Conservation (phyloP, 1,140 invertebrate species). For the Periplaneta americana region DNA sequence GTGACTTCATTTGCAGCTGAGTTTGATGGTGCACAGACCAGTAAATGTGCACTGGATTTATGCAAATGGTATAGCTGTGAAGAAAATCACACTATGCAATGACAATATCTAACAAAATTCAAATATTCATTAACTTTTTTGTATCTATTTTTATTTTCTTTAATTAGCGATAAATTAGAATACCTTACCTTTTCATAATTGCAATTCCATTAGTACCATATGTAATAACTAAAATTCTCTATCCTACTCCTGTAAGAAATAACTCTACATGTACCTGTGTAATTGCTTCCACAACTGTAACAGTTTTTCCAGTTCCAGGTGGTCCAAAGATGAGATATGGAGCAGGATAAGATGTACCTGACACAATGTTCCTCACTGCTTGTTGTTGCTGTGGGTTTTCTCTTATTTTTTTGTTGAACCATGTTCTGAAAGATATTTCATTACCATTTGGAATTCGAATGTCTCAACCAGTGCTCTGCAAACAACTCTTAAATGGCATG, state of each 20-base stretch:
- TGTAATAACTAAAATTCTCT: no score
- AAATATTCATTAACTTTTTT: no score
- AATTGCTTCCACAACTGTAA: constrained; percentile 68
- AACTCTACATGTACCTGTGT: constrained; percentile 54
- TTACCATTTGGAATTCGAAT: no score
- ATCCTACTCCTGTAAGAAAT: no score
- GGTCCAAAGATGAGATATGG: constrained; percentile 76
- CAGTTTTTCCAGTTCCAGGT: constrained; percentile 76
- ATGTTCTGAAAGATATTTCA: constrained; percentile 19
- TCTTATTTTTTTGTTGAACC: constrained; percentile 35
- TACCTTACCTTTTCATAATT: no score
- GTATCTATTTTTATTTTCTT: no score
- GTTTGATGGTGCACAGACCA: constrained; percentile 84
- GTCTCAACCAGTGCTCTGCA: no score
- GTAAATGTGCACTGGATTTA: constrained; percentile 55
- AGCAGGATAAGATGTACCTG: constrained; percentile 47
- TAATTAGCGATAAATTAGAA: no score
- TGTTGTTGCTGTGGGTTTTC: constrained; percentile 54
- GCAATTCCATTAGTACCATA: no score
- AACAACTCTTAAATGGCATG: no score
- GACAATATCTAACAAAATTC: no score
- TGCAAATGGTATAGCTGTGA: constrained; percentile 22
- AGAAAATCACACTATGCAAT: neutral
- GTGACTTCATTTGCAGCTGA: constrained; percentile 78
- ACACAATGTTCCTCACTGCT: constrained; percentile 58